phyloP scores from a whole-genome alignment of 35 echinoderm and acorn worm species.

The Amphiura filiformis region DNA sequence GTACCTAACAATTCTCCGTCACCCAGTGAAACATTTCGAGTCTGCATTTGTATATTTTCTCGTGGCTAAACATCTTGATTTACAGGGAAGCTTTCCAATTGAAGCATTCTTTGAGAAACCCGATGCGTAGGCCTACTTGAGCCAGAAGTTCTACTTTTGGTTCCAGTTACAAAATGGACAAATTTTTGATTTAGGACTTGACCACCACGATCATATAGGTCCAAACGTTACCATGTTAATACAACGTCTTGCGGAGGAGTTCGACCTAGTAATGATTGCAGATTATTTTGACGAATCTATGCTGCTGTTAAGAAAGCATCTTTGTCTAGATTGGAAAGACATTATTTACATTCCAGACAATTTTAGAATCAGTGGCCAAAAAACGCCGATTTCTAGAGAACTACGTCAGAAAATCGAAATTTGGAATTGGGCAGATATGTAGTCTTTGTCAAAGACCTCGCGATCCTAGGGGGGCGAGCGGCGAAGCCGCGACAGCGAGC shows the following conservation, averaged over 20 bases:
- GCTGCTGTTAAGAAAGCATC: not conserved
- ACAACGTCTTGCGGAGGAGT: conserved; percentile 31
- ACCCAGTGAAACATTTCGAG: conserved; percentile 61
- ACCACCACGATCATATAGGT: conserved; percentile 21
- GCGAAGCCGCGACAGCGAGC: too few species aligned
- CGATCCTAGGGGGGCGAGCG: too few species aligned
- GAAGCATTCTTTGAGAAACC: conserved; percentile 23
- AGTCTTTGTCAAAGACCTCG: too few species aligned
- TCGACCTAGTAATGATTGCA: conserved; percentile 41
- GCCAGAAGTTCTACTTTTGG: not conserved
- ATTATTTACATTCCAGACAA: conserved; percentile 51
- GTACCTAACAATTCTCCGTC: conserved; percentile 68
- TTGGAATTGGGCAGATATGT: conserved; percentile 71
- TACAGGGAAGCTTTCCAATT: not conserved
- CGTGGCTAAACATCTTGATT: too few species aligned
- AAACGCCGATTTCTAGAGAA: not conserved
- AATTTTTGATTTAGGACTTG: conserved; percentile 35
- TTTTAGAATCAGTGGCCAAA: not conserved
- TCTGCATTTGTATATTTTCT: conserved; percentile 66
- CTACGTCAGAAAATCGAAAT: conserved; percentile 21
- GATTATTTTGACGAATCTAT: conserved; percentile 1
- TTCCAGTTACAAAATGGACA: conserved; percentile 6
- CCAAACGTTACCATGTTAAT: not conserved
- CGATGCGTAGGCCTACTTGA: not conserved
- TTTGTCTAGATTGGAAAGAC: conserved; percentile 15